Evolutionary conservation across 2,113 vertebrate species (phyloP).

Genomic region (Dipodomys ordii): DNA sequence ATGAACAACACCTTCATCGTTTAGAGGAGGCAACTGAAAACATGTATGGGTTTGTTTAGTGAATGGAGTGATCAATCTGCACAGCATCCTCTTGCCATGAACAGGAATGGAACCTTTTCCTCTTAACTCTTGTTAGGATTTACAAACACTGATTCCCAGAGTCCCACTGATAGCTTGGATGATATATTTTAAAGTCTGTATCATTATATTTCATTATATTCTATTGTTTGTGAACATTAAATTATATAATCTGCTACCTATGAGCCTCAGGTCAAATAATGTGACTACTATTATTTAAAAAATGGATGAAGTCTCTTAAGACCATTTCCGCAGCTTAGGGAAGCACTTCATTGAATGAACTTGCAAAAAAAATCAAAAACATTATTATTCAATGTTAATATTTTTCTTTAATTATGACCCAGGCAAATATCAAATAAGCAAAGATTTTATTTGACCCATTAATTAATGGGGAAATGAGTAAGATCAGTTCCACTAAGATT

Average conservation of each 20-base stretch:
- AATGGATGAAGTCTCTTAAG: slow-evolving; percentile 20
- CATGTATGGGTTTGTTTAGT: neutral
- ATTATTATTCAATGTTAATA: slow-evolving; percentile 14
- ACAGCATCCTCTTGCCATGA: neutral
- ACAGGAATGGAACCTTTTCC: neutral
- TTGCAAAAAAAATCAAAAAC: neutral
- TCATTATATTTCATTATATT: neutral
- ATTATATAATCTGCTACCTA: neutral
- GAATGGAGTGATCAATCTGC: neutral
- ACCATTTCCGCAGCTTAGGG: neutral
- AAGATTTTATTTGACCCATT: slow-evolving; percentile 32
- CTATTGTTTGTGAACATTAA: neutral
- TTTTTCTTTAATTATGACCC: neutral
- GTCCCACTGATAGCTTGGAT: neutral
- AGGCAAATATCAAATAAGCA: slow-evolving; percentile 33
- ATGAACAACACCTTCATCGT: neutral
- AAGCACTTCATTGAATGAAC: neutral
- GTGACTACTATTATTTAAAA: neutral
- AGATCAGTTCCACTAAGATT: slow-evolving; percentile 9
- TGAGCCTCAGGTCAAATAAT: neutral
- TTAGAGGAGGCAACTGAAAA: slow-evolving; percentile 17
- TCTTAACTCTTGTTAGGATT: neutral
- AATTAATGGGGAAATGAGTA: slow-evolving; percentile 2
- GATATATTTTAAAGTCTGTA: neutral
- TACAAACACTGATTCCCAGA: neutral